Percentiles rank a stretch among this genome's conserved stretches.
Conservation (phyloP, 1,140 invertebrate species). For the Drosophila saltans region DNA sequence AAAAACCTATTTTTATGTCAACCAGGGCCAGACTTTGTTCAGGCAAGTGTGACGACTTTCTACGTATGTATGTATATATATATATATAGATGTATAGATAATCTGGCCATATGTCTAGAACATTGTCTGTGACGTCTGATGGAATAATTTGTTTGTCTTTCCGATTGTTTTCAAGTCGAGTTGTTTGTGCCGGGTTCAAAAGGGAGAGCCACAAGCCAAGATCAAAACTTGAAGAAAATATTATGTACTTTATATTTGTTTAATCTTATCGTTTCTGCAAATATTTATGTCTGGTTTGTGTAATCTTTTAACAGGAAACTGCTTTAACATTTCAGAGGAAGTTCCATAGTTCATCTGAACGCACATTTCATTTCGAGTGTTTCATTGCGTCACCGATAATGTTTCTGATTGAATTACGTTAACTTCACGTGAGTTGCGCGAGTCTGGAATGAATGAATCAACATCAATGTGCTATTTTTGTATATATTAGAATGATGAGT, state of each 20-base stretch:
- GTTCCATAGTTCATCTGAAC: conserved; percentile 9
- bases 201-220: no score
- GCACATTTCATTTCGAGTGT: not conserved
- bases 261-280: no score
- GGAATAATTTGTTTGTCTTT: not conserved
- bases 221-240: no score
- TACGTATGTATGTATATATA: no score
- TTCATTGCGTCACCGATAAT: conserved; percentile 9
- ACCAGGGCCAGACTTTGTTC: not conserved
- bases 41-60: not conserved
- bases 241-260: no score
- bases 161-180: not conserved
- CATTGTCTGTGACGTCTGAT: conserved; percentile 6
- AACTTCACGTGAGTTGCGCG: conserved; percentile 35
- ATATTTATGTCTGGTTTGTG: not conserved
- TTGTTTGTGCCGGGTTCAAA: conserved; percentile 5
- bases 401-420: conserved; percentile 17
- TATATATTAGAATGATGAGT: conserved; percentile 19
- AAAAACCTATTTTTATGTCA: no score
- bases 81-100: not conserved
- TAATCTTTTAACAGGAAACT: not conserved
- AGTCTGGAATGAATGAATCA: not conserved
- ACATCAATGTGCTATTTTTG: conserved; percentile 40
- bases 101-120: not conserved
- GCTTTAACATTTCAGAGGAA: not conserved